Evolutionary conservation across 2,113 vertebrate genomes (phyloP).

Genomic region (Sclerurus mexicanus): DNA sequence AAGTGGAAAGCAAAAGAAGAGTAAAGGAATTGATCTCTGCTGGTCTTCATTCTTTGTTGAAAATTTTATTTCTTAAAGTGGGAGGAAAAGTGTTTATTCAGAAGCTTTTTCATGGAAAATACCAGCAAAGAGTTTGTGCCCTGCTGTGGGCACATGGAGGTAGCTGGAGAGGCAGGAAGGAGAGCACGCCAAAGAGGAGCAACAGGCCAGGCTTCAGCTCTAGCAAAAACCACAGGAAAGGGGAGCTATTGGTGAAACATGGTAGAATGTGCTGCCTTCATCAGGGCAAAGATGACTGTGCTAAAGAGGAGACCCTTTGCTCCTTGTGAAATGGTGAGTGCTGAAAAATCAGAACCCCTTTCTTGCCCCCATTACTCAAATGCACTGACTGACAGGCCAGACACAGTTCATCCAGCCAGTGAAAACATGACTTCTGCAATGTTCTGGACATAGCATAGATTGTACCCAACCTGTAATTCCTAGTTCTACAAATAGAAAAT

Average conservation of each 20-base stretch:
- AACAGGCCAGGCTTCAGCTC: neutral
- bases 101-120: neutral
- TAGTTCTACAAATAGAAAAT: neutral
- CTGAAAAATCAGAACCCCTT: neutral
- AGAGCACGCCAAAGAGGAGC: neutral
- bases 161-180: neutral
- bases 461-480: neutral
- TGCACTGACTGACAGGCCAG: neutral
- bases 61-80: neutral
- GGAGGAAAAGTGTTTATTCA: neutral
- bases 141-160: neutral
- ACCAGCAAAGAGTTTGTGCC: neutral
- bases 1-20: neutral
- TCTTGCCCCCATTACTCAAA: neutral
- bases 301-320: neutral
- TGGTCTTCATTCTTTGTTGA: neutral
- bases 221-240: neutral
- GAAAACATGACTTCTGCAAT: neutral
- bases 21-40: neutral
- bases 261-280: neutral
- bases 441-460: neutral
- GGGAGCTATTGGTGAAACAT: neutral
- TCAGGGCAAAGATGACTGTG: neutral
- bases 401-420: neutral
- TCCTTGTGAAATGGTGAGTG: neutral